Base-by-base conservation (phyloP, 2,113 vertebrate genomes). In the Gobiocypris rarus region DNA sequence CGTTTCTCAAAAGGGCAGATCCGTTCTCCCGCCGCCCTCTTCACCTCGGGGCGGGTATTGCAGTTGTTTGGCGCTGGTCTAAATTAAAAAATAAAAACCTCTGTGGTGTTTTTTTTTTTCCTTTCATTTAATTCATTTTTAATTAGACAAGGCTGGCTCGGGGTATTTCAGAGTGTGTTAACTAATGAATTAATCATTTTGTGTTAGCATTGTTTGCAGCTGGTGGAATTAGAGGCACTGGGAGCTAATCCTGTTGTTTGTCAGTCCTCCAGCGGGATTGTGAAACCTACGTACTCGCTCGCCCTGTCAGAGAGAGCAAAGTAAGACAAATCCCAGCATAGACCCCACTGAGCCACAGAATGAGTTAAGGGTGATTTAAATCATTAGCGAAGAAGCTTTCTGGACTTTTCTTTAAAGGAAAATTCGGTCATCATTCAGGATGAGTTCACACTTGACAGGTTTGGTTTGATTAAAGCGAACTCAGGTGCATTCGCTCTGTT, bases 111-210 rank as follows among this genome's bases (percentile, higher is more conserved):
- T 2, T 31, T 65, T 52, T 69, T 19, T 48, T 8, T 10, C 8
- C 45, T 58, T 11, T 54, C 11, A 34, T 87, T 87, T 82, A 41
- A 86, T 91, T 45, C 75, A 88, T 84, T 84, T 89, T 89, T 91
- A 89, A 91, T 89, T 83, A 90, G 83, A 48, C 45, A 26, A 74
- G 63, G 41, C 81, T 89, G 83, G 87, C 89, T 78, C 75, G 45
- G 75, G 82, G 87, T 86, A 84, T 81, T 88, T 89, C 24, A 79
- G 83, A 88, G 83, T 90, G 48, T 81, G 79, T 84, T 70, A 69
- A 31, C 85, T 90, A 84, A 88, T 88, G 58, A 90, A 92, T 89
- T 24, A 89, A 86, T 91, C 84, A 88, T 87, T 54, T 85, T 63
- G 45, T 71, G 17, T 61, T 75, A 80, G 77, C 79, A 83, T 89